Conservation (phyloP, 1,140 invertebrate species). For the Drosophila kohkoa region DNA sequence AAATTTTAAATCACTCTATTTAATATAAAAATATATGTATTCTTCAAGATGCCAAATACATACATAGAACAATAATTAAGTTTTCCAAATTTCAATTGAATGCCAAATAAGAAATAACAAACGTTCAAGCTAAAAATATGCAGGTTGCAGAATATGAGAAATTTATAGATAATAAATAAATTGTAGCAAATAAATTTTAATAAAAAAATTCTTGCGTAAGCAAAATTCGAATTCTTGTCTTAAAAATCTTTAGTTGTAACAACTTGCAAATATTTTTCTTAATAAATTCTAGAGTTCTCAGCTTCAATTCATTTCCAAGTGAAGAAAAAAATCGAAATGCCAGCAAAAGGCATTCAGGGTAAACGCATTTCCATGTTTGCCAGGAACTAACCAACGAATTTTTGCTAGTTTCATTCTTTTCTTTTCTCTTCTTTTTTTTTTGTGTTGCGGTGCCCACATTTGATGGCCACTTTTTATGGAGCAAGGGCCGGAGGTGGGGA, state of each 20-base stretch:
- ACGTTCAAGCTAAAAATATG: too few relatives aligned
- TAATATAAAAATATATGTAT: too few relatives aligned
- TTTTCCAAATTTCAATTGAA: too few relatives aligned
- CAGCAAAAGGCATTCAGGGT: conserved; percentile 21
- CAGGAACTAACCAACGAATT: conserved; percentile 32
- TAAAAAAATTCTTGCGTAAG: background rate
- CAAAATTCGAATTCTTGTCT: background rate
- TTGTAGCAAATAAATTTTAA: background rate
- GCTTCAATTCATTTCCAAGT: conserved; percentile 6
- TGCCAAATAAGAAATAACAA: too few relatives aligned
- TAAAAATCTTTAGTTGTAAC: background rate
- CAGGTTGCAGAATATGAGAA: background rate
- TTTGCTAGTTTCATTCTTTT: conserved; percentile 23
- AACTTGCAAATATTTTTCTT: background rate
- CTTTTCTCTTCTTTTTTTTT: conserved; percentile 6
- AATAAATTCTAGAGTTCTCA: too few relatives aligned
- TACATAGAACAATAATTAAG: too few relatives aligned
- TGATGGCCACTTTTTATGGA: conserved; percentile 67
- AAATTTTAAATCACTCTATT: too few relatives aligned
- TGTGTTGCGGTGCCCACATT: conserved; percentile 35
- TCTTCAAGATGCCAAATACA: too few relatives aligned
- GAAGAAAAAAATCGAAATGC: conserved; percentile 13
- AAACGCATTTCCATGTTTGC: conserved; percentile 11
- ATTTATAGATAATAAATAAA: background rate
- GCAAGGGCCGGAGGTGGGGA: background rate